Conservation (phyloP, 2,113 vertebrate genomes). For the Aegithalos caudatus region DNA sequence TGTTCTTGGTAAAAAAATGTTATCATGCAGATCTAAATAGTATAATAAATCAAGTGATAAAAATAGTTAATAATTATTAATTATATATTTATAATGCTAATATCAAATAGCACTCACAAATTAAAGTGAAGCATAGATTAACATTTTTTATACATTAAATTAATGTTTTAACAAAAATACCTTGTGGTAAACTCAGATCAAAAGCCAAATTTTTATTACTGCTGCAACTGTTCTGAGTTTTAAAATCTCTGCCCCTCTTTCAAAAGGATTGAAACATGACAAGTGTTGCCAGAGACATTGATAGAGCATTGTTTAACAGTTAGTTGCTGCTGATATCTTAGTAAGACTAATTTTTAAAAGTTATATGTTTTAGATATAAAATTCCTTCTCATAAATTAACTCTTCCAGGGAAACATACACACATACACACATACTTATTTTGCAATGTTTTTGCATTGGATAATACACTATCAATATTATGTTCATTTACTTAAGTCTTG, state of each 20-base stretch:
- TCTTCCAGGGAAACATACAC: not conserved
- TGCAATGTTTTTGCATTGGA: not conserved
- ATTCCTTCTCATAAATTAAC: not conserved
- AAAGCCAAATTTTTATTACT: not conserved
- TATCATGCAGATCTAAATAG: not conserved
- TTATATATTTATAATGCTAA: no score
- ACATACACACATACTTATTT: not conserved
- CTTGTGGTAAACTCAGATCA: not conserved
- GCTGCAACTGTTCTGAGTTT: not conserved
- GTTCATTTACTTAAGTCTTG: not conserved
- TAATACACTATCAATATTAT: not conserved
- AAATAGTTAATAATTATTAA: no score
- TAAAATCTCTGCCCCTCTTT: not conserved
- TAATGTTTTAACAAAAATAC: not conserved
- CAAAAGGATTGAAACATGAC: not conserved
- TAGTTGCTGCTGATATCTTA: not conserved
- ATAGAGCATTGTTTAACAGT: not conserved
- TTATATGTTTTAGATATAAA: not conserved
- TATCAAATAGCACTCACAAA: not conserved
- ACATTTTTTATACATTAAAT: not conserved
- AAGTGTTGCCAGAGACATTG: not conserved
- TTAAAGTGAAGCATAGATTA: not conserved
- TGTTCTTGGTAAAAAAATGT: not conserved
- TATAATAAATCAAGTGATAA: not conserved
- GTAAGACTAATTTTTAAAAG: not conserved